Evolutionary conservation across 2,797 vertebrate species (phyloP), one percentile per base, ranked within the genome.

Genomic region (Prionace glauca): DNA sequence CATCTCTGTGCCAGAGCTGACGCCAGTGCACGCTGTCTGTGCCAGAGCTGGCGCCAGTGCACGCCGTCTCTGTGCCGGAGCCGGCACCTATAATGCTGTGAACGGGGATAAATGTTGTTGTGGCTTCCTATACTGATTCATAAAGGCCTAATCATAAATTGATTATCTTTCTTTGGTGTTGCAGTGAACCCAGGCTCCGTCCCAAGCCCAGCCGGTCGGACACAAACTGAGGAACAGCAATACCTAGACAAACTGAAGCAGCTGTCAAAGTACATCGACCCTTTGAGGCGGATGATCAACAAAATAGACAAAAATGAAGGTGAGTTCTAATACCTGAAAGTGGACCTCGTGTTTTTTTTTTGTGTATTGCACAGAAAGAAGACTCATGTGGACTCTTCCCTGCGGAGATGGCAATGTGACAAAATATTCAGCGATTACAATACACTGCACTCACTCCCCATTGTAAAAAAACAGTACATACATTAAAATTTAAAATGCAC

Each of bases 281-380:
- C 99, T 0, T 97, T 99, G 69, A 98, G 99, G 50, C 97, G 99
- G 95, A 99, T 99, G 99, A 99, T 99, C 97, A 99, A 99, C 97
- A 99, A 99, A 97, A 99, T 99, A 24, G 99, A 99, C 97, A 99
- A 99, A 96, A 99, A 99, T 0, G 99, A 99, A 99, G 99, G 99
- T 99, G 95, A 96, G 96, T 18, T 45, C 45, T 84, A 84, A 45
- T 5, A 45, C 36, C 95, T 95, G n/a, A 0, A 1, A 16, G 84
- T 2, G 10, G 26, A 18, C 2, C 11, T 0, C 1, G 0, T 74
- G 11, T 74, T 74, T 74, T 11, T 74, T 74, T 74, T 32, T 74
- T 74, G 8, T 32, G 29, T 74, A 32, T 32, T 74, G 72, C 72
- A 2, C 26, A 32, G 72, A 74, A 1, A 74, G 32, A 74, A 32